These are phyloP conservation scores for Stichopus horrens DNA, from an alignment of 53 echinoderm and acorn worm species.

Conservation along the genomic window DNA sequence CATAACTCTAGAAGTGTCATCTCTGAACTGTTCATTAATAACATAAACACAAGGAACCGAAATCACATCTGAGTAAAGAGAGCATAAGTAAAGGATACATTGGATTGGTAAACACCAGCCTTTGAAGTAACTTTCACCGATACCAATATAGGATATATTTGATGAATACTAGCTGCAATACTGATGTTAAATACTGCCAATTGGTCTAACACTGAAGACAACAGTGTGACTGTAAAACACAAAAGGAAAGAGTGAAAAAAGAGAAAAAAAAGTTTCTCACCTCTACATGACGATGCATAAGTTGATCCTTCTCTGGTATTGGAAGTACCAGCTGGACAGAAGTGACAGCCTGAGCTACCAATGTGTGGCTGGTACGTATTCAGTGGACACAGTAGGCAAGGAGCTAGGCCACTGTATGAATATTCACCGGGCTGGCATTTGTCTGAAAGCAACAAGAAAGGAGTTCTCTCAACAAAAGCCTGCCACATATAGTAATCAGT, in stretches of 20 bases:
- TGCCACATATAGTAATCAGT: background rate
- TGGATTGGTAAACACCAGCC: too few species aligned
- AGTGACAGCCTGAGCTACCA: slow-evolving; percentile 62
- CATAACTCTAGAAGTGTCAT: too few species aligned
- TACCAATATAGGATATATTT: too few species aligned
- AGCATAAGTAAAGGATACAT: too few species aligned
- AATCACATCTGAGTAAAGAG: too few species aligned
- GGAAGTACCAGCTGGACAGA: slow-evolving; percentile 45
- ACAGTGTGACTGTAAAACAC: too few species aligned
- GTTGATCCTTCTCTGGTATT: background rate
- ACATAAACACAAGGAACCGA: too few species aligned
- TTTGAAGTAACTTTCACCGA: too few species aligned
- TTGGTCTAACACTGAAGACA: too few species aligned
- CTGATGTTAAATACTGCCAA: too few species aligned
- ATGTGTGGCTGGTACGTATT: slow-evolving; percentile 53
- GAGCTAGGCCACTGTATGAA: slow-evolving; percentile 61
- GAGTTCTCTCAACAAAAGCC: background rate
- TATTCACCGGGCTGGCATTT: slow-evolving; percentile 74
- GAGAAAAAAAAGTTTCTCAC: background rate
- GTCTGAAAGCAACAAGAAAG: slow-evolving; percentile 34
- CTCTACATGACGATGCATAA: background rate
- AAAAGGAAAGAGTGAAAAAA: background rate
- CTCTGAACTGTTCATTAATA: too few species aligned
- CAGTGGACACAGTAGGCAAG: slow-evolving; percentile 60
- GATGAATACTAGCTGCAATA: too few species aligned